phyloP scores from a whole-genome alignment of 2,888 invertebrate species.

The Mythimna impura region DNA sequence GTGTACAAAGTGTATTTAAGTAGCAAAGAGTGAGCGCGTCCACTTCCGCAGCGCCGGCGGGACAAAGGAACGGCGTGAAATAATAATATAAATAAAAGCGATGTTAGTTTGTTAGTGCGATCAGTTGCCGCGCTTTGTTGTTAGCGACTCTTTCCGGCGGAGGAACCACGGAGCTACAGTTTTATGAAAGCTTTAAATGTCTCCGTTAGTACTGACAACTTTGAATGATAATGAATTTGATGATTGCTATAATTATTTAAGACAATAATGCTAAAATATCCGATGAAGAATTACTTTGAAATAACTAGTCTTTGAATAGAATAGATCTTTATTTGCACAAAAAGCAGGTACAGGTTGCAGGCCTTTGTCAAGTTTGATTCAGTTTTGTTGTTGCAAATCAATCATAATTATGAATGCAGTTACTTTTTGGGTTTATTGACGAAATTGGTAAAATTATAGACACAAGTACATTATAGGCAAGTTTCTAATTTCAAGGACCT shows the following conservation, averaged over 20 bases:
- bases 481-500: too few species aligned
- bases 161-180: neutral
- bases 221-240: too few species aligned
- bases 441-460: neutral
- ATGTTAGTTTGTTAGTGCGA: slow-evolving; percentile 18
- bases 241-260: neutral
- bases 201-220: too few species aligned
- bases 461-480: neutral
- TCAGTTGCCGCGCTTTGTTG: slow-evolving; percentile 6
- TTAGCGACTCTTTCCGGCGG: neutral
- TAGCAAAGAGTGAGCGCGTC: slow-evolving; percentile 36
- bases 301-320: neutral
- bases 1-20: slow-evolving; percentile 21
- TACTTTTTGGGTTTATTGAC: neutral
- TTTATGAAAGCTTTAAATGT: too few species aligned
- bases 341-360: too few species aligned
- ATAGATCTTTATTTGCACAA: too few species aligned
- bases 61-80: slow-evolving; percentile 14
- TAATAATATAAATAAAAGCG: slow-evolving; percentile 19
- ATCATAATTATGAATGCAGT: neutral
- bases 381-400: neutral
- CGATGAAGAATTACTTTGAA: neutral
- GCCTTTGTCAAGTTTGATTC: too few species aligned
- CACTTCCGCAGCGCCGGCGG: slow-evolving; percentile 31
- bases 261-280: neutral